Evolutionary conservation across 2,888 invertebrate genomes (phyloP).

Genomic region (Acleris sparsana): DNA sequence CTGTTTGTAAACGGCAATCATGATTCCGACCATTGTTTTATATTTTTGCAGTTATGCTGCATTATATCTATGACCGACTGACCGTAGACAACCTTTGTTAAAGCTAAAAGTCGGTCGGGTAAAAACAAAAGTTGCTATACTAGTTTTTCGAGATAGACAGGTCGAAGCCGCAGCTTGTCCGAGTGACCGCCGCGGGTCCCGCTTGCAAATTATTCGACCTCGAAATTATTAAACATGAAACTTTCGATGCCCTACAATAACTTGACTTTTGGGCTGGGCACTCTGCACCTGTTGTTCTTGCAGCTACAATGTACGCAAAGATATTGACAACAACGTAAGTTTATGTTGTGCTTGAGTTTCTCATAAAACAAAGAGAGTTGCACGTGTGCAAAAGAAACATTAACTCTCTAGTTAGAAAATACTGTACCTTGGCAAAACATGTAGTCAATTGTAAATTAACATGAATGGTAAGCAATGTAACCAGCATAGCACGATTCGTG

Average conservation of each 20-base stretch:
- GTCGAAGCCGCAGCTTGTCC: constrained; percentile 58
- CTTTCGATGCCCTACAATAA: constrained; percentile 56
- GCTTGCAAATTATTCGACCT: constrained; percentile 67
- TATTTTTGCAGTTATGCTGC: background rate
- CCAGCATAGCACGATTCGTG: constrained; percentile 31
- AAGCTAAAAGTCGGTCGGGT: constrained; percentile 54
- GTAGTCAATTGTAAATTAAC: constrained; percentile 22
- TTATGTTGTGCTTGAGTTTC: too few species aligned
- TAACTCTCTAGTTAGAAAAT: background rate
- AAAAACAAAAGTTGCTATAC: constrained; percentile 78
- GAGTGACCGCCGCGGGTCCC: constrained; percentile 46
- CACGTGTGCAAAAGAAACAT: too few species aligned
- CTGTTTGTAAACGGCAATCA: too few species aligned
- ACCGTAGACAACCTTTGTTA: constrained; percentile 53
- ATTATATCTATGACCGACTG: constrained; percentile 38
- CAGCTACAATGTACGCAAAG: background rate
- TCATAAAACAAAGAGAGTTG: too few species aligned
- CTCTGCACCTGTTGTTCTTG: constrained; percentile 10
- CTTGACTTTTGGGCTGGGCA: constrained; percentile 18
- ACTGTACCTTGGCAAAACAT: background rate
- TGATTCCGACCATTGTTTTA: too few species aligned
- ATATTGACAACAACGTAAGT: background rate
- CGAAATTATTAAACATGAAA: constrained; percentile 56
- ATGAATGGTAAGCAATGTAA: constrained; percentile 23
- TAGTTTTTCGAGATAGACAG: constrained; percentile 72